A percentile compares a stretch with the other conserved stretches of the same genome.
These are phyloP conservation scores for Trematomus loennbergii DNA, from an alignment of 2,113 vertebrate genomes.

Conservation along the genomic window DNA sequence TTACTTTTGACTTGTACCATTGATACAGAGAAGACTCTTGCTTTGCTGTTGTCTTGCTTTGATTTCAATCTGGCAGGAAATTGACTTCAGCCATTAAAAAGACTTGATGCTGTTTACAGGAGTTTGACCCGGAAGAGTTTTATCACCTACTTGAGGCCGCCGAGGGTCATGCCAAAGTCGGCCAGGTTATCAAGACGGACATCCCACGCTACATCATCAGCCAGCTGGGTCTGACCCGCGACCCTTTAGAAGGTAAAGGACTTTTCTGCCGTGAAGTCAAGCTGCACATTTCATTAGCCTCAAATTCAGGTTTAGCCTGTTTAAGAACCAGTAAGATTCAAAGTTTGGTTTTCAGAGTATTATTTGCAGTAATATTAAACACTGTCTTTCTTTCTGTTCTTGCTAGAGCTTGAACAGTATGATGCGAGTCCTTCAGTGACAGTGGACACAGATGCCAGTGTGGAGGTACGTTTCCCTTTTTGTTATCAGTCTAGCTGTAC, in stretches of 20 bases:
- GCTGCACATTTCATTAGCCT: background rate
- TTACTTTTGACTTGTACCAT: background rate
- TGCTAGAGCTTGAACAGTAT: slow-evolving; percentile 89
- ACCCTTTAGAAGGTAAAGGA: slow-evolving; percentile 89
- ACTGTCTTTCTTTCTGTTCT: background rate
- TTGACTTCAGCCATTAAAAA: slow-evolving; percentile 18
- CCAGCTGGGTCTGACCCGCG: slow-evolving; percentile 93
- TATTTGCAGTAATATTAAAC: slow-evolving; percentile 3
- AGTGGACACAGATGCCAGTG: slow-evolving; percentile 78
- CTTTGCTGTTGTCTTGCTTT: background rate
- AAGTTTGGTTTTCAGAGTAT: too few species aligned
- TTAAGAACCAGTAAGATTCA: background rate
- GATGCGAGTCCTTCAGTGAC: slow-evolving; percentile 83
- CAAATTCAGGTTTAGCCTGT: slow-evolving; percentile 1
- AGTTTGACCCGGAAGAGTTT: slow-evolving; percentile 97
- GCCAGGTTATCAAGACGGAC: slow-evolving; percentile 94
- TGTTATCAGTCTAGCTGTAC: background rate
- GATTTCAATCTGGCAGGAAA: background rate
- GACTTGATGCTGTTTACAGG: slow-evolving; percentile 79
- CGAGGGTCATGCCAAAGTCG: slow-evolving; percentile 95
- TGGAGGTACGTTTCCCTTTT: slow-evolving; percentile 82
- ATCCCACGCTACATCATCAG: slow-evolving; percentile 96
- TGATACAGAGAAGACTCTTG: background rate
- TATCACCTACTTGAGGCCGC: slow-evolving; percentile 97
- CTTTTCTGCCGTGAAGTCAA: background rate